Conservation (phyloP, 2,797 vertebrate species). For the Harpagifer antarcticus region DNA sequence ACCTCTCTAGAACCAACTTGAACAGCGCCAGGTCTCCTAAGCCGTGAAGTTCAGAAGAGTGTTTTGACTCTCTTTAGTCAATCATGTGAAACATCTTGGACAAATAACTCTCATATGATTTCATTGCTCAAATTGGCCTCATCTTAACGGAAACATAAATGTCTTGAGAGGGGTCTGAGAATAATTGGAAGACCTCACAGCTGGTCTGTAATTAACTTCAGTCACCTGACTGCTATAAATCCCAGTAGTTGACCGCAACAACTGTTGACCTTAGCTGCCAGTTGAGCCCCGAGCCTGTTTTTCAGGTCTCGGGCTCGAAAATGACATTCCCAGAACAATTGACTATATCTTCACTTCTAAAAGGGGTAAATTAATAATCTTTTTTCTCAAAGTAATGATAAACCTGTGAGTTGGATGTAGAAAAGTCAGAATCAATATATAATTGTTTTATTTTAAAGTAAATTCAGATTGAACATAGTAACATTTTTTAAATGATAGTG, state of each 20-base stretch:
- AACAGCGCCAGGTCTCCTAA: constrained; percentile 10
- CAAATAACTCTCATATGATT: constrained; percentile 68
- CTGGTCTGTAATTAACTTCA: constrained; percentile 58
- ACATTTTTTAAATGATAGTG: too few species aligned
- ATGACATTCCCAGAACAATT: too few species aligned
- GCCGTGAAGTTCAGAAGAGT: constrained; percentile 2
- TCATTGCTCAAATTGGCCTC: constrained; percentile 71
- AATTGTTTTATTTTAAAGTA: too few species aligned
- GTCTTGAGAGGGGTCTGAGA: constrained; percentile 27
- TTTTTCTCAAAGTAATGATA: too few species aligned
- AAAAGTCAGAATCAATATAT: too few species aligned
- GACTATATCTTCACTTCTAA: too few species aligned
- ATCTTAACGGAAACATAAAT: constrained; percentile 62
- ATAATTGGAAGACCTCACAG: constrained; percentile 65
- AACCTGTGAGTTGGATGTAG: too few species aligned
- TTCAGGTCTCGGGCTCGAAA: too few species aligned
- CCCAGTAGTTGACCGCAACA: constrained; percentile 45
- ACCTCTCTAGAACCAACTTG: neutral
- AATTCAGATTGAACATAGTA: too few species aligned
- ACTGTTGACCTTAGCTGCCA: constrained; percentile 45
- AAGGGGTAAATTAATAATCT: too few species aligned
- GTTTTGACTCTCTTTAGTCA: constrained; percentile 35
- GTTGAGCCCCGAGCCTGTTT: too few species aligned
- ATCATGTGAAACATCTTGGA: constrained; percentile 54
- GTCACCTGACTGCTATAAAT: constrained; percentile 54